Evolutionary conservation across 2,888 invertebrate species (phyloP), one percentile per base, ranked within the genome.

Genomic region (Oscheius sp.): DNA sequence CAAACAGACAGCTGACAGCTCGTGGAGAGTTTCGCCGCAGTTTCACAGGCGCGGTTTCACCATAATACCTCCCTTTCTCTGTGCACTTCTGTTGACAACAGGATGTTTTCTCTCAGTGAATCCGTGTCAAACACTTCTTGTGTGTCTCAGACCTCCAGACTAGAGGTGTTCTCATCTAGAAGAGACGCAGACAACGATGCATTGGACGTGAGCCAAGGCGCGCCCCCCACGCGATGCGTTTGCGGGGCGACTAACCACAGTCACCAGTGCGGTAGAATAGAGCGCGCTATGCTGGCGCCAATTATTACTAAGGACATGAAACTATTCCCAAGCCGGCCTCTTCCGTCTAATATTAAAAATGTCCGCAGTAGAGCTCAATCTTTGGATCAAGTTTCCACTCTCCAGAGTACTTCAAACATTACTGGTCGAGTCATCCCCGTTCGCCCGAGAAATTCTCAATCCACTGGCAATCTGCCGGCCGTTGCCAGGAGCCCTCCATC

Each of bases 271-370:
- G 49, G 67, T 67, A 49, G 67, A 38, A 59, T 64, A 50, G 50
- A 51, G 62, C 62, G 51, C 54, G 49, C 56, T 22, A 82, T 82
- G 82, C 54, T 82, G 28, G 81, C 82, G 33, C 82, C 82, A 12
- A 81, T 82, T 45, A 71, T 82, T 24, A 82, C 82, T 14, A 82
- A 82, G 65, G 82, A 82, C 56, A 82, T 82, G 82, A 66, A 71
- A 56, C 66, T 82, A 63, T 82, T 81, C 57, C 80, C 79, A 20
- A 71, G 69, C 22, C 73, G 76, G n/a, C 74, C 73, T 30, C 56
- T 77, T 5, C 79, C 80, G 22, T 24, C 67, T 14, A 47, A 66
- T 33, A 72, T 82, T 24, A 82, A 80, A 70, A 82, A 82, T 50
- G 81, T 82, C 24, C 73, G 82, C 8, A 76, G 78, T 45, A 68